Conservation (phyloP, 2,113 vertebrate genomes). For the Trichechus manatus region DNA sequence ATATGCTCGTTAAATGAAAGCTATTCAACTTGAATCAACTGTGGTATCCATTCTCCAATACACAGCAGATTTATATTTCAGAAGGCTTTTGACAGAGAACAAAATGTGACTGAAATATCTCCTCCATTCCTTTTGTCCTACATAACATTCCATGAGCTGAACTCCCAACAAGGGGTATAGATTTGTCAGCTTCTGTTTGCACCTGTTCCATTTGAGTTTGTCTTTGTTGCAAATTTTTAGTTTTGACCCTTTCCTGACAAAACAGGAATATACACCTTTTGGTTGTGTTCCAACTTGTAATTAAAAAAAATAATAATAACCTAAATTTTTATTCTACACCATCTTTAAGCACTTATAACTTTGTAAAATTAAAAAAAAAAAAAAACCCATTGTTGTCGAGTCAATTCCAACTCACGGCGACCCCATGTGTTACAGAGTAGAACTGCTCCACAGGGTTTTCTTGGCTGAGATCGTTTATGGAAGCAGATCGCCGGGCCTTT, state of each 20-base stretch:
- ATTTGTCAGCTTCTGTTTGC: constrained; percentile 77
- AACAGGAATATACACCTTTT: constrained; percentile 45
- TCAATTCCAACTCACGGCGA: neutral
- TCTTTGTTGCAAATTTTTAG: constrained; percentile 65
- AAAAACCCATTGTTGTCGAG: neutral
- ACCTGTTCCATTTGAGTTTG: constrained; percentile 72
- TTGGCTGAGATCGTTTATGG: neutral
- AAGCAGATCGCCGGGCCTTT: neutral
- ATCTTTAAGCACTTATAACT: constrained; percentile 15
- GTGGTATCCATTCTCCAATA: constrained; percentile 81
- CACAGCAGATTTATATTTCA: constrained; percentile 86
- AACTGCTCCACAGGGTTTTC: neutral
- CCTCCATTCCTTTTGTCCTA: constrained; percentile 87
- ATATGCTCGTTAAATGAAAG: constrained; percentile 72
- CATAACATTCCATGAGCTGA: constrained; percentile 82
- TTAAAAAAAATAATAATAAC: neutral
- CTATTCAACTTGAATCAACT: constrained; percentile 81
- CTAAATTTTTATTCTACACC: neutral
- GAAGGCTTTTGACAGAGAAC: constrained; percentile 78
- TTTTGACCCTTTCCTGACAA: constrained; percentile 76
- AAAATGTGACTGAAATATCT: constrained; percentile 86
- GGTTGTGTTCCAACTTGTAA: constrained; percentile 9
- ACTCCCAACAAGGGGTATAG: constrained; percentile 78
- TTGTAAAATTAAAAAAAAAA: neutral
- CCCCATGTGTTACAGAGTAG: neutral